Evolutionary conservation across 2,113 vertebrate species (phyloP).

Genomic region (Bubo bubo): DNA sequence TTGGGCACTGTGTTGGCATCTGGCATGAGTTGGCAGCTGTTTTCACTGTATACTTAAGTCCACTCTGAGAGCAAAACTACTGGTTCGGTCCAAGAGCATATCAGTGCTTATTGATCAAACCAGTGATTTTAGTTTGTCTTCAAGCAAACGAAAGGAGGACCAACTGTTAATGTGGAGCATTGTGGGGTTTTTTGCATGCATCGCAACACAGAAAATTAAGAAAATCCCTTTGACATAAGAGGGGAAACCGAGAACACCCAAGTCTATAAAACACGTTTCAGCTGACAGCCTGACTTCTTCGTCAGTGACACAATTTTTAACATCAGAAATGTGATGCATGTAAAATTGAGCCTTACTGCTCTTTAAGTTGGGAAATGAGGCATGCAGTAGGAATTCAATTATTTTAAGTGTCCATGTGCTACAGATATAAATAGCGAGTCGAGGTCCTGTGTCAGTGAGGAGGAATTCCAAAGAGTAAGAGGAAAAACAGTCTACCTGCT

Average conservation of each 20-base stretch:
- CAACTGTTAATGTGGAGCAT: neutral
- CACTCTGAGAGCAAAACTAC: neutral
- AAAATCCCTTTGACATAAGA: neutral
- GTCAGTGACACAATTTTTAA: neutral
- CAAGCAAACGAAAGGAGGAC: neutral
- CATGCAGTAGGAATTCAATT: neutral
- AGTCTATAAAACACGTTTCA: neutral
- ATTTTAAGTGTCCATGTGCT: neutral
- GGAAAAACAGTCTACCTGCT: neutral
- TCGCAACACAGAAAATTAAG: neutral
- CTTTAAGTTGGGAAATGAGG: neutral
- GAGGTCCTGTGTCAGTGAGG: neutral
- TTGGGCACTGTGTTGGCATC: neutral
- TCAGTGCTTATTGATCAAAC: neutral
- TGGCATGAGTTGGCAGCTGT: neutral
- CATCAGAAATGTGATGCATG: neutral
- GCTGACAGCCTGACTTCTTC: neutral
- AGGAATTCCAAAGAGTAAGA: neutral
- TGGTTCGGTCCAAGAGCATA: neutral
- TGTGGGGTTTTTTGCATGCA: neutral
- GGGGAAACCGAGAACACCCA: neutral
- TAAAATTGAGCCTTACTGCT: neutral
- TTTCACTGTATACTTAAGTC: neutral
- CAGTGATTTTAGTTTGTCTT: neutral
- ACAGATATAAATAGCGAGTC: neutral